Base-by-base conservation (phyloP, 1,140 invertebrate genomes). In the Drosophila burlai region DNA sequence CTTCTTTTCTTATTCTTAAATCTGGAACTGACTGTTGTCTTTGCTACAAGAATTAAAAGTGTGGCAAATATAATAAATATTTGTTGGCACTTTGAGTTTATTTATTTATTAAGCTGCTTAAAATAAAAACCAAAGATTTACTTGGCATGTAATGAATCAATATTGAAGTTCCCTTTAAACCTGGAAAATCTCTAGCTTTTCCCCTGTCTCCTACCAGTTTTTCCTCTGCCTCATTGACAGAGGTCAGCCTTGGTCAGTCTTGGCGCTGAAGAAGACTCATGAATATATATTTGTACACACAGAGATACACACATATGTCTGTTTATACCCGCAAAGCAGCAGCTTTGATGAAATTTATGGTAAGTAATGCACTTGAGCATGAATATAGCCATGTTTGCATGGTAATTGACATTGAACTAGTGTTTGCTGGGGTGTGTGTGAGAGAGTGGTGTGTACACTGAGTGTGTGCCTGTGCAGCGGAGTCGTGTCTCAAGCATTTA, bases 401-500 rank as follows among this genome's bases (percentile, higher is more conserved):
- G 66, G 42, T 66, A 83, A 83, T 89, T 87, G 83, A 87, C 83
- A 87, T 87, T 87, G 83, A 87, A 87, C 84, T 67, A 80, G 80
- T 76, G 62, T 61, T 43, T 58, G 75, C 43, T n/a, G 0, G 16
- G 26, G 2, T 29, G 16, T 26, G 15, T 26, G 2, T 26, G 46
- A 9, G 46, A 11, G 45, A 24, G 45, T 29, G 24, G 47, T 29
- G 47, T 50, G 49, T 31, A 10, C 1, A 18, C 18, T 8, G 31
- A 16, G 18, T 21, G 34, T 16, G 42, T 38, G 52, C 24, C 2
- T 21, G 31, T 36, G 52, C 52, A 55, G 8, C 34, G 16, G 57
- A 64, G 78, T 81, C 78, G 82, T 81, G 81, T 49, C 62, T 66
- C 59, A 76, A 61, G 77, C 74, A 79, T 78, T 74, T 61, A 60